Evolutionary conservation across 2,797 vertebrate species (phyloP).

Genomic region (Tragopan temminckii): DNA sequence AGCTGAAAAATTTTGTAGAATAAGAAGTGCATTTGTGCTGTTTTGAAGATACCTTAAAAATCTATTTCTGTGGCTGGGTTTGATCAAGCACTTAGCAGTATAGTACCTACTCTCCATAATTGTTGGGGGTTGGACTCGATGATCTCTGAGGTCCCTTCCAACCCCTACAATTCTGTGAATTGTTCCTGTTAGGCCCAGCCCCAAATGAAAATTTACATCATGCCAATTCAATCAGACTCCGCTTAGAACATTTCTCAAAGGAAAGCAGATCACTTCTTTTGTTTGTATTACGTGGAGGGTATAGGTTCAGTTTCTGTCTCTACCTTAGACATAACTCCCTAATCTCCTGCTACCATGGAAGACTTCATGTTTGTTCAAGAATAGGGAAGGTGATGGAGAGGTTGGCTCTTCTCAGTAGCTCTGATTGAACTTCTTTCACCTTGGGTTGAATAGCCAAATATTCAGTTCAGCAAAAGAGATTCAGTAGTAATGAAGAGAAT

Average conservation of each 20-base stretch:
- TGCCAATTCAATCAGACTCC: background rate
- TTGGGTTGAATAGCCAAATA: background rate
- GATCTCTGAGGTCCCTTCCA: too few relatives aligned
- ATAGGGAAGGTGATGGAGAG: background rate
- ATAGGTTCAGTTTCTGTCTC: background rate
- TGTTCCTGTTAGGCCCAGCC: background rate
- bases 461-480: background rate
- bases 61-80: background rate
- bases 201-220: background rate
- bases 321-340: background rate
- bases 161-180: too few relatives aligned
- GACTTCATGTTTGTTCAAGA: background rate
- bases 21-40: background rate
- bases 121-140: too few relatives aligned
- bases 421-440: background rate
- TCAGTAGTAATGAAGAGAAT: background rate
- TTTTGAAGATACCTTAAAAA: background rate
- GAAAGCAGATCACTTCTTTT: background rate
- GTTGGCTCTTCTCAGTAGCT: background rate
- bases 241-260: background rate
- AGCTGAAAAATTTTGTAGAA: background rate
- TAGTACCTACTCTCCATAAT: background rate
- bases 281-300: fast-evolving
- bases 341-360: background rate
- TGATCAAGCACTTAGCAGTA: background rate